Evolutionary conservation across 2,888 invertebrate species (phyloP).

Genomic region (Mesochorus sp.): DNA sequence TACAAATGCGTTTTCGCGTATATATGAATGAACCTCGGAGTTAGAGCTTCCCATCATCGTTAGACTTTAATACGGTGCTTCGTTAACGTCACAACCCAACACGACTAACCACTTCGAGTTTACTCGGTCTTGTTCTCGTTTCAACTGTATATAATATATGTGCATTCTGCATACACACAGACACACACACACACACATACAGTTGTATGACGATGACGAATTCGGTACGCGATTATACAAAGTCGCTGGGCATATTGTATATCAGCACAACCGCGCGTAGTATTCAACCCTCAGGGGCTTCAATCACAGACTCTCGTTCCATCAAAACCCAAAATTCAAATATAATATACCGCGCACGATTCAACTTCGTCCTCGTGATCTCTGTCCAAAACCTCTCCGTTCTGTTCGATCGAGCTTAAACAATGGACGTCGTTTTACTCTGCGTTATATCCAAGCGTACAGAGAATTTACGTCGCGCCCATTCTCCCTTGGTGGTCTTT

Average conservation of each 20-base stretch:
- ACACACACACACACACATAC: too few species aligned
- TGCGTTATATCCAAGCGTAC: too few species aligned
- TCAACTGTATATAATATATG: neutral
- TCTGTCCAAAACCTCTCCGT: too few species aligned
- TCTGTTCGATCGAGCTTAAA: too few species aligned
- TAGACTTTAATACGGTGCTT: slow-evolving; percentile 34
- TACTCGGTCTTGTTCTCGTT: slow-evolving; percentile 2
- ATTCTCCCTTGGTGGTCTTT: too few species aligned
- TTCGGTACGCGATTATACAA: neutral
- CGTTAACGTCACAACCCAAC: slow-evolving; percentile 47
- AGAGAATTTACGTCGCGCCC: too few species aligned
- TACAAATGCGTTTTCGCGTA: slow-evolving; percentile 26
- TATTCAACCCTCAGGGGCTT: slow-evolving; percentile 22
- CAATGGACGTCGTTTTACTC: too few species aligned
- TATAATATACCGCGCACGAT: too few species aligned
- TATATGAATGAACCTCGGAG: slow-evolving; percentile 1
- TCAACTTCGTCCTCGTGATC: too few species aligned
- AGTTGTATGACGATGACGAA: too few species aligned
- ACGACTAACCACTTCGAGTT: slow-evolving; percentile 45
- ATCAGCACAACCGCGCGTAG: neutral
- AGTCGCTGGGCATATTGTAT: neutral
- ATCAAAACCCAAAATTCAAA: too few species aligned
- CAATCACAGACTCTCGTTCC: slow-evolving; percentile 4
- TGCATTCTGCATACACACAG: neutral
- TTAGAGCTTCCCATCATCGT: slow-evolving; percentile 23